Evolutionary conservation across 2,113 vertebrate species (phyloP), one percentile per base, ranked within the genome.

Genomic region (Phaetusa simplex): DNA sequence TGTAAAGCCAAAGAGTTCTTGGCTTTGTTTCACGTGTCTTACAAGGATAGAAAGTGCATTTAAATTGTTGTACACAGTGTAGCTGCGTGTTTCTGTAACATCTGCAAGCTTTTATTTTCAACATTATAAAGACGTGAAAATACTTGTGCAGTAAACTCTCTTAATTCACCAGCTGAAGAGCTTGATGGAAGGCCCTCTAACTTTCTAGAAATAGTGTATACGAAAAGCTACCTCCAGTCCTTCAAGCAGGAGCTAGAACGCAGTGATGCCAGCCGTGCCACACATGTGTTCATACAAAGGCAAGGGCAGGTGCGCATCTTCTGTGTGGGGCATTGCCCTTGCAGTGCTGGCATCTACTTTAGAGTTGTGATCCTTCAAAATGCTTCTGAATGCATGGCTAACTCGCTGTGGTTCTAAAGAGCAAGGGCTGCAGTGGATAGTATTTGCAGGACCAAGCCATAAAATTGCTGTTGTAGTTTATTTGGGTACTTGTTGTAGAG

Each of bases 1-100:
- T 97, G 71, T 97, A 97, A 98, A 98, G 96, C 97, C 97, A 98
- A 92, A 96, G 97, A 96, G 93, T 95, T 97, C 93, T 98, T 98
- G 98, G 98, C 98, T 98, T 97, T 94, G 78, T 97, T 98, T 98
- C 98, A 97, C 86, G 84, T 95, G 82, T 97, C 97, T 96, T 97
- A 93, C 88, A 90, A 94, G 96, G 96, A 96, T 43, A 97, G 96
- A 98, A 98, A 98, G 94, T 90, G 94, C 96, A 91, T 97, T 98
- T 98, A 97, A 97, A 97, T 96, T 93, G 94, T 93, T 87, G 90
- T 76, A 76, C 93, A 96, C 94, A 76, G 96, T 65, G 49, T 95
- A 97, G 96, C 96, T 97, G 96, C 56, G 24, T 97, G 94, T 96
- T 97, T 97, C 96, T 97, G 93, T 95, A 97, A 97, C 95, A 97